phyloP scores from a whole-genome alignment of 37 sponge, comb jelly and placozoan genomes.

The Corticium candelabrum region DNA sequence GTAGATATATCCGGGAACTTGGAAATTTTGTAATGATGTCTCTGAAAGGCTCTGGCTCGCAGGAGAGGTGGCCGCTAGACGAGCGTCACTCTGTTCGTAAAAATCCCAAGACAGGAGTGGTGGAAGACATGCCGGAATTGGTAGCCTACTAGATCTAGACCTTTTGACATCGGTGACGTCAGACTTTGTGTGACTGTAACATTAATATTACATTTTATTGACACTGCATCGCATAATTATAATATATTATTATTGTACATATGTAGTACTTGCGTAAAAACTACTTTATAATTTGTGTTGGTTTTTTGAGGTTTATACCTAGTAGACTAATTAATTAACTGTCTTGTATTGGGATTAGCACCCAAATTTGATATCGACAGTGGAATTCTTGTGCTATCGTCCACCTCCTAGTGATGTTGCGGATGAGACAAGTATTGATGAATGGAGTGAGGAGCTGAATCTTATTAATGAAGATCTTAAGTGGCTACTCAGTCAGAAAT shows the following conservation, averaged over 20 bases:
- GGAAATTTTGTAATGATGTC: no score
- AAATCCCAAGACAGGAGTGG: conserved; percentile 30
- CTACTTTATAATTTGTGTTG: no score
- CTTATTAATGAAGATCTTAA: conserved; percentile 50
- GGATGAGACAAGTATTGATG: background rate
- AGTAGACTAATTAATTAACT: no score
- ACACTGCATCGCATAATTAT: no score
- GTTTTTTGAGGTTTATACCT: no score
- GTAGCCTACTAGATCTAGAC: conserved; percentile 6
- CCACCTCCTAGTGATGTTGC: conserved; percentile 9
- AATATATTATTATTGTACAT: no score
- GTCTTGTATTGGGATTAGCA: conserved; percentile 10
- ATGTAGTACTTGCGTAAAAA: no score
- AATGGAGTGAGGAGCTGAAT: conserved; percentile 59
- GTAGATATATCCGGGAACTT: no score
- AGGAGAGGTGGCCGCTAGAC: no score
- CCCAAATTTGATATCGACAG: conserved; percentile 28
- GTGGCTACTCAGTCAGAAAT: conserved; percentile 36
- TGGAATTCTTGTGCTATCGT: conserved; percentile 40
- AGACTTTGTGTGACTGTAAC: no score
- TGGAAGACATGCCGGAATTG: conserved; percentile 36
- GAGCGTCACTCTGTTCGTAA: conserved; percentile 8
- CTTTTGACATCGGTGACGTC: background rate
- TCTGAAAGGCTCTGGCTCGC: no score
- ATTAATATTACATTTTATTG: no score